Base-by-base conservation (phyloP, 2,113 vertebrate species). In the Orycteropus afer region DNA sequence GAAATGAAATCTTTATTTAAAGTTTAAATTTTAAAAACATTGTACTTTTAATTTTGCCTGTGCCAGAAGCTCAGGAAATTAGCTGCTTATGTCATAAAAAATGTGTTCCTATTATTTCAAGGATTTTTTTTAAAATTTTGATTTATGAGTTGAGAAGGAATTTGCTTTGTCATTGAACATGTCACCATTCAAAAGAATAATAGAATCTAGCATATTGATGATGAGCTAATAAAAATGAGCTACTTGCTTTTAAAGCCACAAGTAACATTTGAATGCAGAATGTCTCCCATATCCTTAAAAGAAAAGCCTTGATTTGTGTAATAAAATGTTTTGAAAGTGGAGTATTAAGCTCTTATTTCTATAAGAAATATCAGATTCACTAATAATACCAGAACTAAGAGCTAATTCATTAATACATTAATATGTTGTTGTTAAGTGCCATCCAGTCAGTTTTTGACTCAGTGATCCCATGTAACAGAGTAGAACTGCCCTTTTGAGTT, bases 31-130 rank as follows among this genome's bases (percentile, higher is more conserved):
- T 18, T 37, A 65, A 92, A 67, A 49, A 0, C 86, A n/a, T 69
- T 81, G 34, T 89, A 45, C 32, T 85, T 88, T 63, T 86, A 23
- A 51, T 81, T 95, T 89, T 94, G 57, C 32, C 15, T 78, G 47
- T 37, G 42, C 47, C n/a, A 78, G 34, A 34, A 95, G 34, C 32
- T 87, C 86, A 90, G n/a, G 32, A 0, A 22, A 57, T 5, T 92
- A 93, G 81, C 51, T 94, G 47, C n/a, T 89, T 91, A 79, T 76
- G 27, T 93, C 63, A 69, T 94, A 57, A 89, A 84, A n/a, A 95
- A 89, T 45, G 34, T 86, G 55, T 83, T 89, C 1, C 13, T 82
- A 0, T 93, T 34, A 65, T 40, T 74, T 86, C 13, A 95, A 23
- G 11, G 18, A 84, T 90, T 86, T 63, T 78, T 15, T 94, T 93